A percentile compares a stretch with the other conserved stretches of the same genome.
Evolutionary conservation across 2,888 invertebrate genomes (phyloP).

Genomic region (Vanessa cardui): DNA sequence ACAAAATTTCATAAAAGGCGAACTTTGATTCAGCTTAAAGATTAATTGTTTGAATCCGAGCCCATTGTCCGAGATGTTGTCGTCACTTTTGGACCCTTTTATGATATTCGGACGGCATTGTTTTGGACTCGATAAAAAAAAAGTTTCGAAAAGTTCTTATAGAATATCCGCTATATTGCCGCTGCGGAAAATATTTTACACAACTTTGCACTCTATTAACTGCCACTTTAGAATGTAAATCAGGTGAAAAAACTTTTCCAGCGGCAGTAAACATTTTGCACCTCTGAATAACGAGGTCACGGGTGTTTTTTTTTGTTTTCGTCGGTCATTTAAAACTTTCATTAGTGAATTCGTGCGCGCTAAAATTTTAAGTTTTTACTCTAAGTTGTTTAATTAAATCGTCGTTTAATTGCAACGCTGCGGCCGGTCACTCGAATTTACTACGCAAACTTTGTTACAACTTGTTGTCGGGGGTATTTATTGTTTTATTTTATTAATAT

Average conservation of each 20-base stretch:
- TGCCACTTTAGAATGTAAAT: slow-evolving; percentile 31
- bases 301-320: slow-evolving; percentile 62
- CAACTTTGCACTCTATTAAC: slow-evolving; percentile 29
- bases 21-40: slow-evolving; percentile 72
- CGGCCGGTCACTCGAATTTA: slow-evolving; percentile 31
- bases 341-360: slow-evolving; percentile 75
- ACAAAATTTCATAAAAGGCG: slow-evolving; percentile 30
- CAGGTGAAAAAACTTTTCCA: slow-evolving; percentile 29
- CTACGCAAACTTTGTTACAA: slow-evolving; percentile 16
- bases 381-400: slow-evolving; percentile 60
- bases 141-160: slow-evolving; percentile 65
- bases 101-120: slow-evolving; percentile 73
- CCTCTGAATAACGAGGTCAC: slow-evolving; percentile 74
- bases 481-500: slow-evolving; percentile 17
- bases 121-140: slow-evolving; percentile 71
- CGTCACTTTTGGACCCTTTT: slow-evolving; percentile 70
- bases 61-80: slow-evolving; percentile 70
- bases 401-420: slow-evolving; percentile 34
- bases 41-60: slow-evolving; percentile 74
- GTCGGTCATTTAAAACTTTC: slow-evolving; percentile 78
- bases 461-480: slow-evolving; percentile 12
- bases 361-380: slow-evolving; percentile 68
- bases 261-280: slow-evolving; percentile 56
- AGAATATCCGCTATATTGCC: slow-evolving; percentile 35
- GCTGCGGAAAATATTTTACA: slow-evolving; percentile 22